These are phyloP conservation scores for Noctua janthina DNA, from an alignment of 2,888 invertebrate species.

Conservation along the genomic window DNA sequence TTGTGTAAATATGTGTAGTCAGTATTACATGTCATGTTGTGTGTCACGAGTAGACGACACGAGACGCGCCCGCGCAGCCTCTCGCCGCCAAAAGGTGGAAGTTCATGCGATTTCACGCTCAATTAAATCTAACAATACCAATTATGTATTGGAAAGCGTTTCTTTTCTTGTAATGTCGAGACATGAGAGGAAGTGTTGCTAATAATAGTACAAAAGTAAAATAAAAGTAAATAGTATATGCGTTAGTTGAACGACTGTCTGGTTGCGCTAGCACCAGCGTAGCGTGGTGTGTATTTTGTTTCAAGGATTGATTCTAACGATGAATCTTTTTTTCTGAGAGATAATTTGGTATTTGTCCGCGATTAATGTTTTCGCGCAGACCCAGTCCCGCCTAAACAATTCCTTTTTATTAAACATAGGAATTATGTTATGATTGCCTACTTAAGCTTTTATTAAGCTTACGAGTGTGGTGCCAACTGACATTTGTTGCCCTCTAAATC, in stretches of 20 bases:
- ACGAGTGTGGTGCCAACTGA: slow-evolving; percentile 8
- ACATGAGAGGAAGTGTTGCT: slow-evolving; percentile 17
- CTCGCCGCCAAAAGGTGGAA: slow-evolving; percentile 54
- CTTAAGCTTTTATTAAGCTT: background rate
- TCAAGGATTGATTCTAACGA: background rate
- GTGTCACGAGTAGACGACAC: slow-evolving; percentile 32
- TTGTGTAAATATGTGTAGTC: slow-evolving; percentile 56
- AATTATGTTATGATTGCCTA: background rate
- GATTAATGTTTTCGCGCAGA: background rate
- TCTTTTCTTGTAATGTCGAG: slow-evolving; percentile 44
- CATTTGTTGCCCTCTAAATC: slow-evolving; percentile 36
- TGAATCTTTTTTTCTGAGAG: background rate
- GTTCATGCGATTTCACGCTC: slow-evolving; percentile 66
- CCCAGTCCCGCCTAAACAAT: background rate
- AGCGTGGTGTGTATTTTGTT: background rate
- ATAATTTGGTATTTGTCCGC: background rate
- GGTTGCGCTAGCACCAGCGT: background rate
- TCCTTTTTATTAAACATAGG: slow-evolving; percentile 16
- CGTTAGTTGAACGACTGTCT: background rate
- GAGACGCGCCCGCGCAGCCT: slow-evolving; percentile 22
- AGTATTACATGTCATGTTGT: slow-evolving; percentile 45
- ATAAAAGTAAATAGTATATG: too few species aligned
- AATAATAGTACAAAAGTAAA: background rate
- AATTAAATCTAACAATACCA: slow-evolving; percentile 56
- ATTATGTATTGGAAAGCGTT: slow-evolving; percentile 67